These are phyloP conservation scores for Venusia cambrica DNA, from an alignment of 2,888 invertebrate genomes.

Conservation along the genomic window DNA sequence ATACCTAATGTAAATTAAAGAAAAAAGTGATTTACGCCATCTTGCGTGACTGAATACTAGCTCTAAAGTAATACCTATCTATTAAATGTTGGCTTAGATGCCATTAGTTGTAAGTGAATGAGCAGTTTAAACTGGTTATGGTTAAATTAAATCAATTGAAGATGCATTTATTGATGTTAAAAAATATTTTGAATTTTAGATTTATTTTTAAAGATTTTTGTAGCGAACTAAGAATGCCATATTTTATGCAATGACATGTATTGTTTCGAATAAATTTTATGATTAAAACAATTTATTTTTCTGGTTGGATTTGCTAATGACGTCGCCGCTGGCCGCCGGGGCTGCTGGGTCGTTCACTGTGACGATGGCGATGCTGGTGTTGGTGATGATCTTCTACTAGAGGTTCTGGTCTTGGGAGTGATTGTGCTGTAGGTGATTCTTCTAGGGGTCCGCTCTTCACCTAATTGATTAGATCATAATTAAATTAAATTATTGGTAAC, in stretches of 20 bases:
- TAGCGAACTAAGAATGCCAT: slow-evolving; percentile 18
- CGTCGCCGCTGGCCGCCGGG: slow-evolving; percentile 3
- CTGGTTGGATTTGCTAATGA: slow-evolving; percentile 39
- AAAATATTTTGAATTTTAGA: slow-evolving; percentile 13
- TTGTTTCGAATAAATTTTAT: slow-evolving; percentile 32
- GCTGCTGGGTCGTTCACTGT: slow-evolving; percentile 6
- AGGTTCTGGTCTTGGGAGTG: too few species aligned
- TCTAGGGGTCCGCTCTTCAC: slow-evolving; percentile 9
- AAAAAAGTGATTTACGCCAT: too few species aligned
- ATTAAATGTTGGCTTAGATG: too few species aligned
- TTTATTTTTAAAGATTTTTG: slow-evolving; percentile 1
- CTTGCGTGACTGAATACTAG: too few species aligned
- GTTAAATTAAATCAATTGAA: slow-evolving; percentile 3
- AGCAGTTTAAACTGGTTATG: slow-evolving; percentile 6
- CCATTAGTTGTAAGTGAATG: not conserved
- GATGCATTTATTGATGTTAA: slow-evolving; percentile 26
- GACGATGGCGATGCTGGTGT: slow-evolving; percentile 6
- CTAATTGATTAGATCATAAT: slow-evolving; percentile 4
- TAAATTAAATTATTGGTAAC: too few species aligned
- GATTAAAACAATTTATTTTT: slow-evolving; percentile 35
- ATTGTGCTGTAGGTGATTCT: too few species aligned
- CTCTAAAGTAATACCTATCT: too few species aligned
- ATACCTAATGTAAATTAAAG: too few species aligned
- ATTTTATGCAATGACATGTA: slow-evolving; percentile 25
- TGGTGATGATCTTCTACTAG: slow-evolving; percentile 1